Percentiles rank a stretch among this genome's conserved stretches.
phyloP scores from a whole-genome alignment of 2,113 vertebrate genomes.

The Machaerirhynchus nigripectus region DNA sequence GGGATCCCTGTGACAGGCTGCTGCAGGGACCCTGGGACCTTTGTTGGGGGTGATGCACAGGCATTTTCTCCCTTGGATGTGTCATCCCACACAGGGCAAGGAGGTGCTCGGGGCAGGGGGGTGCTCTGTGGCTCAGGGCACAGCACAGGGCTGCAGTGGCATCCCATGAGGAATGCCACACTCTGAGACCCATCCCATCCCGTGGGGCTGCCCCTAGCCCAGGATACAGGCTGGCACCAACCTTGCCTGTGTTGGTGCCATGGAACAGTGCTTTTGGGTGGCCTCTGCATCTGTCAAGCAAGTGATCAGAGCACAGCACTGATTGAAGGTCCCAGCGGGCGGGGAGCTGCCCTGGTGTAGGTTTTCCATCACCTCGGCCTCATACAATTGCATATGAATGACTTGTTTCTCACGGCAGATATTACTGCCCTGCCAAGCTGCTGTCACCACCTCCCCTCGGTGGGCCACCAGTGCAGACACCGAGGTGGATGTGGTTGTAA shows the following conservation, averaged over 20 bases:
- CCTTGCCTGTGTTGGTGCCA: accelerated
- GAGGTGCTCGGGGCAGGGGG: accelerated
- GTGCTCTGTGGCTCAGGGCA: too few species aligned
- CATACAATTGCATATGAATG: constrained; percentile 10
- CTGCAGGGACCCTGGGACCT: neutral
- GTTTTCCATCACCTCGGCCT: neutral
- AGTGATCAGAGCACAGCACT: neutral
- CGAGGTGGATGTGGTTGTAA: neutral
- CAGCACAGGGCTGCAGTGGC: accelerated
- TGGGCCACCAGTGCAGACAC: neutral
- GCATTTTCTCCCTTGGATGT: neutral
- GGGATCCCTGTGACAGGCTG: neutral
- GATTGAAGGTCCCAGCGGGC: neutral
- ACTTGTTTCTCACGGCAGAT: neutral
- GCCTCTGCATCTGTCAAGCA: neutral
- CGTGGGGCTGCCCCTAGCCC: neutral
- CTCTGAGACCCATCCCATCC: neutral
- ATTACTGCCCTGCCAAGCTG: neutral
- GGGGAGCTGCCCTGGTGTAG: neutral
- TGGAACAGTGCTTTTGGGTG: neutral
- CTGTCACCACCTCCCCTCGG: neutral
- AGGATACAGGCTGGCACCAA: neutral
- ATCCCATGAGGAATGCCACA: accelerated
- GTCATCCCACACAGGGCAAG: neutral
- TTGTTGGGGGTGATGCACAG: accelerated